Evolutionary conservation across 2,113 vertebrate genomes (phyloP), one percentile per base, ranked within the genome.

Genomic region (zebrafish (Danio rerio)): DNA sequence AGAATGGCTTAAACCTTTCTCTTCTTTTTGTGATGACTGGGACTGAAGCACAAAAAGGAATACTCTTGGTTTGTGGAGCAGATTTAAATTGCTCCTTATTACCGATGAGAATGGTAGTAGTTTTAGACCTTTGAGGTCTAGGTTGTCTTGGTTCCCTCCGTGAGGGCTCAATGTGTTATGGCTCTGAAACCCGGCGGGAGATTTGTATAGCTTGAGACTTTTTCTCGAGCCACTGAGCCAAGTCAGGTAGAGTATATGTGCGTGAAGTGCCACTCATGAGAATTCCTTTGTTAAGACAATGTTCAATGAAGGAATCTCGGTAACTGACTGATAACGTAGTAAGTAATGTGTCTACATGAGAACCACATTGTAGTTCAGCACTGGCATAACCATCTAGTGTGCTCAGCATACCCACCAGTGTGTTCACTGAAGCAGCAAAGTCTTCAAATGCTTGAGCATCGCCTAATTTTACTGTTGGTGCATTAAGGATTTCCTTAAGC

Each of bases 1-100:
- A 83, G 55, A 58, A 83, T 13, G 65, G 72, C 72, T 82, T 77
- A 9, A 82, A 76, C 5, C 16, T 50, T 16, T 82, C 72, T 18
- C 70, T 52, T 71, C 55, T 82, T 7, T 58, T 76, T 9, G 40
- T 13, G 2, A 31, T 65, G 31, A 56, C 20, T 16, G 70, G 9
- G 4, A 13, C 42, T 56, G 58, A 5, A 65, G 3, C 16, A n/a
- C 56, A 21, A 53, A 20, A 5, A 40, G 63, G 5, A 16, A 5
- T 52, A 3, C 1, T 12, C 0, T 6, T n/a, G 0, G 18, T 31
- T 31, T 31, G 31, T 31, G 9, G 3, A 7, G 49, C 12, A 15
- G 12, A 21, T 4, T 15, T 58, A 15, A 7, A 11, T 0, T 56
- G 3, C 6, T 70, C 16, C 2, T 58, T 18, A 42, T n/a, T 81